Evolutionary conservation across 2,888 invertebrate genomes (phyloP), one percentile per base, ranked within the genome.

Genomic region (Venusia cambrica): DNA sequence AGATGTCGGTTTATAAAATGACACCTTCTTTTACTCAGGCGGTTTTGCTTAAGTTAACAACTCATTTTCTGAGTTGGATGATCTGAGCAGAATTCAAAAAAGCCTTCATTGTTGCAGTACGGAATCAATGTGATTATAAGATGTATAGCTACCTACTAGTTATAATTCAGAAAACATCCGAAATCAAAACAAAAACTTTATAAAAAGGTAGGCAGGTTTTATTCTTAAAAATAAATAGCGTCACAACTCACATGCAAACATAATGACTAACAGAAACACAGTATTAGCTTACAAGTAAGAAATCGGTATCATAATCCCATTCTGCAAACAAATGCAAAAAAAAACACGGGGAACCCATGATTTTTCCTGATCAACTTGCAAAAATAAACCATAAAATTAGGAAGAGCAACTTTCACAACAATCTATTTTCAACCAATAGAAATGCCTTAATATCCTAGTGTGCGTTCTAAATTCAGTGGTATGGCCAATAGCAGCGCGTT

Each of bases 161-260:
- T n/a, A n/a, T n/a, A n/a, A n/a, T n/a, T n/a, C n/a, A n/a, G n/a
- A n/a, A n/a, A n/a, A n/a, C n/a, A n/a, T 19, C 5, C 9, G 7
- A 13, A 28, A 35, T 12, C 38, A 38, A 39, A 46, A 32, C 22
- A 4, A 31, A 17, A 24, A 21, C 5, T 39, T 40, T 37, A 37
- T n/a, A 45, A 53, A 54, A 53, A 57, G 45, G 34, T 44, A 40
- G 42, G 33, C 31, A 31, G 27, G 21, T 51, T 78, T 83, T 81
- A 83, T 84, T 83, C 80, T 45, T 51, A 77, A 71, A 77, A 80
- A 83, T 84, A 84, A 84, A 84, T 83, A 79, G 41, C 38, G 65
- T 60, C 55, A 50, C 49, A 50, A 53, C 51, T 58, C 56, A 69
- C 65, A 57, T 59, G 57, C 58, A 63, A 57, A 48, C 56, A 51